Base-by-base conservation (phyloP, 2,888 invertebrate species). In the Synergus gifuensis region DNA sequence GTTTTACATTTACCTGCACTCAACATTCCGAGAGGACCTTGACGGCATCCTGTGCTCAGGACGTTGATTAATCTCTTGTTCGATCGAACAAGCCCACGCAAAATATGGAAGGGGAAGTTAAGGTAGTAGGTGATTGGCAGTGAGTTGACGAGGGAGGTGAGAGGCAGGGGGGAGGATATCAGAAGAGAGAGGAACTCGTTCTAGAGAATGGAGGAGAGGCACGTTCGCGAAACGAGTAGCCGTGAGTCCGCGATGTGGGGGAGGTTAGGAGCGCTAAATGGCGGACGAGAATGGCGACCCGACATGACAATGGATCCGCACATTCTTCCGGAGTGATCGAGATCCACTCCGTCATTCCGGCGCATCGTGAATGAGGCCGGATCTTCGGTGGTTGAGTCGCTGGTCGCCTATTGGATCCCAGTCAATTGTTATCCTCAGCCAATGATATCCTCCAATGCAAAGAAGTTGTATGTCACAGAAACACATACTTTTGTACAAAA, bases 361-460 rank as follows among this genome's bases (percentile, higher is more conserved):
- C 69, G 22, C 28, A 78, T 69, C 82, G 76, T 83, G 86, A 88
- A 87, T 84, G 86, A 85, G 87, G 88, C 91, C 90, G 91, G 90
- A 90, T 91, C 91, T 90, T 89, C 89, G 90, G 86, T 91, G 85
- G 81, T 86, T 88, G 90, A 87, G 87, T 86, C 87, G 85, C 86
- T 84, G 83, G 84, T 84, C 82, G 84, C 82, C 87, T 83, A 86
- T 86, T 87, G 87, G 86, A 85, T 84, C 76, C 81, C 80, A 78
- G 66, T 81, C 83, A 86, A 84, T 85, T 83, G 83, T 81, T 76
- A 78, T 81, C 78, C 81, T 79, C 86, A 83, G 79, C 88, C 88
- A 90, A 87, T 90, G 86, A 83, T 83, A 85, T 83, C 85, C 83
- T 83, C 83, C 66, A 79, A 80, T 73, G 69, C 66, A 80, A 83